Evolutionary conservation across 35 echinoderm and acorn worm species (phyloP), one percentile per base, ranked within the genome.

Genomic region (Apostichopus californicus): DNA sequence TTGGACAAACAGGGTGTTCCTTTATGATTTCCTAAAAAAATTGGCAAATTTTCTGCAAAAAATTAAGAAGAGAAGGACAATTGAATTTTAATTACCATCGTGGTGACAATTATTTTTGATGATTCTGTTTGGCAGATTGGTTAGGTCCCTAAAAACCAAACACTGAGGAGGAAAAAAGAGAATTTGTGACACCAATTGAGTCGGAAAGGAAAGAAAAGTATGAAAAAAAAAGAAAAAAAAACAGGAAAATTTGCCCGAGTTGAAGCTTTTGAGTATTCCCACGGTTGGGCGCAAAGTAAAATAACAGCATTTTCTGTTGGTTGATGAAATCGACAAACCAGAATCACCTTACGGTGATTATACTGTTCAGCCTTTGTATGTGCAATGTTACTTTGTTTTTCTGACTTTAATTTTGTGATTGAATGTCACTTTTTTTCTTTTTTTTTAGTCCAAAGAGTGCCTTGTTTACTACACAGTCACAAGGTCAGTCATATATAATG

Each of bases 331-430:
- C 8, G 57, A 6, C 8, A 61, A n/a, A 6, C 28, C 20, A 46
- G 55, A 79, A 12, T 28, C 23, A 81, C 7, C 3, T 12, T 6
- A 81, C 26, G 55, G 55, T 81, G 78, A 81, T 15, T 26, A 54
- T 54, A 34, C 15, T 34, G 13, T 58, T 85, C 55, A 85, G 55
- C 55, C 81, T 85, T 85, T 85, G n/a, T 85, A 85, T 58, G 81
- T 85, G 81, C 81, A 85, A 85, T 85, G 55, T 85, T n/a, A 58
- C 56, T 55, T 81, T 81, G 8, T 81, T 84, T 84, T 84, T 85
- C 57, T 56, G 55, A 58, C 81, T 85, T 54, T 46, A 46, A 58
- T 23, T 56, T 85, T 58, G 34, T 85, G 55, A 58, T 23, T 60
- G 55, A 58, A 22, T 24, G 58, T 58, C 18, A 61, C 58, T 85